phyloP scores from a whole-genome alignment of 2,888 invertebrate genomes.

The Lasioglossum oenotherae region DNA sequence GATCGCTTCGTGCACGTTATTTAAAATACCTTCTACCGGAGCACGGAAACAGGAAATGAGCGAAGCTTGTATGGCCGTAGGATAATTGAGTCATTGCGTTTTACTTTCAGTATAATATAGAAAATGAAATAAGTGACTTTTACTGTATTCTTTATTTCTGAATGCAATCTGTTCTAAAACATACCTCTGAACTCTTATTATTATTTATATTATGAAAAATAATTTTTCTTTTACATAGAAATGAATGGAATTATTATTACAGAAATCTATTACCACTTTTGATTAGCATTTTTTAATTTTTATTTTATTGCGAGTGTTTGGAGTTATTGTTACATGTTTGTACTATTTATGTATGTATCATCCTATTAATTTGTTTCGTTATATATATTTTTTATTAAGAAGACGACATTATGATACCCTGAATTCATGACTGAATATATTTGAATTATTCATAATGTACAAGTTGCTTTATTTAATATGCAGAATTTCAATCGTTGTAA shows the following conservation, averaged over 20 bases:
- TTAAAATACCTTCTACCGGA: background rate
- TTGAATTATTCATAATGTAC: background rate
- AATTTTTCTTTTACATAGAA: too few species aligned
- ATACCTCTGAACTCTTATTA: too few species aligned
- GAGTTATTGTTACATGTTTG: background rate
- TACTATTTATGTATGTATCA: too few species aligned
- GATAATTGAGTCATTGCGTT: background rate
- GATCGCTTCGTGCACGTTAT: background rate
- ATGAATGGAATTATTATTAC: too few species aligned
- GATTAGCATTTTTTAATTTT: background rate
- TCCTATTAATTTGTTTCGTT: background rate
- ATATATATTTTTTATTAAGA: background rate
- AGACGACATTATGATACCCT: background rate
- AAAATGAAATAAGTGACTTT: too few species aligned
- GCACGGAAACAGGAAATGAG: background rate
- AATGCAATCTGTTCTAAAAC: too few species aligned
- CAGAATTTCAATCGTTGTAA: background rate
- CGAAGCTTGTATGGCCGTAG: background rate
- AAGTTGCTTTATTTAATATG: background rate
- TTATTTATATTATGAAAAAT: too few species aligned
- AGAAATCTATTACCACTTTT: too few species aligned
- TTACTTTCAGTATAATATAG: too few species aligned
- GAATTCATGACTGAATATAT: background rate
- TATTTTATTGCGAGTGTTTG: background rate
- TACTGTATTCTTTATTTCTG: too few species aligned